A percentile compares a stretch with the other conserved stretches of the same genome.
These are phyloP conservation scores for Conus betulinus DNA, from an alignment of 1,140 invertebrate species.

Conservation along the genomic window DNA sequence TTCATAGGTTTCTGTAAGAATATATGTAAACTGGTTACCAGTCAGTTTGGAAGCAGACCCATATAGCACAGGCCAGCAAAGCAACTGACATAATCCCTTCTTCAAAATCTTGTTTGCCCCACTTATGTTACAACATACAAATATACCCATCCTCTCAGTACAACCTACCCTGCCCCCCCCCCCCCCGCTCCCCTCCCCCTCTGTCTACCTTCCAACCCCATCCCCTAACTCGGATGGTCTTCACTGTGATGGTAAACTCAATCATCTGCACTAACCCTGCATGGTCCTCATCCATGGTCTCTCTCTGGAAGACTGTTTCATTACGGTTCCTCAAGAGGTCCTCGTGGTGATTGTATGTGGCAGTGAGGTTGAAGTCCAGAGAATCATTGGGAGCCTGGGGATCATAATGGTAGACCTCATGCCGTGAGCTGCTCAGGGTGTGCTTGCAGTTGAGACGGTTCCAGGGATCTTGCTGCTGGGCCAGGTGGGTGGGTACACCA, in stretches of 20 bases:
- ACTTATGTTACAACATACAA: background rate
- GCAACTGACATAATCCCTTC: too few species aligned
- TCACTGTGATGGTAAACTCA: background rate
- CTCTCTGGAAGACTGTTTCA: slow-evolving; percentile 71
- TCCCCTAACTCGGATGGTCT: background rate
- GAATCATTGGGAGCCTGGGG: slow-evolving; percentile 72
- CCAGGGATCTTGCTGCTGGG: slow-evolving; percentile 73
- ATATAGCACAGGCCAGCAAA: too few species aligned
- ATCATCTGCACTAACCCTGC: slow-evolving; percentile 58
- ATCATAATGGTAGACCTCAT: slow-evolving; percentile 71
- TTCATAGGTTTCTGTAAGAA: too few species aligned
- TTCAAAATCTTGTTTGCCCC: too few species aligned
- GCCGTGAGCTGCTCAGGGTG: slow-evolving; percentile 69
- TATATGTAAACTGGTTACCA: too few species aligned
- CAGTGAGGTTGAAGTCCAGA: slow-evolving; percentile 74
- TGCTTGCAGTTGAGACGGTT: slow-evolving; percentile 66
- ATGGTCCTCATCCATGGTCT: slow-evolving; percentile 70
- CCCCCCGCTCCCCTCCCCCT: background rate
- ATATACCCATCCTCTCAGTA: background rate
- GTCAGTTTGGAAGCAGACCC: too few species aligned
- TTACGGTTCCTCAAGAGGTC: slow-evolving; percentile 70
- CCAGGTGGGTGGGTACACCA: slow-evolving; percentile 63
- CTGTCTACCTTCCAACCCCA: background rate
- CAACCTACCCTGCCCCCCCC: background rate
- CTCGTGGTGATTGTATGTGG: slow-evolving; percentile 74